These are phyloP conservation scores for Smutsia gigantea DNA, from an alignment of 2,797 vertebrate genomes.

Conservation along the genomic window DNA sequence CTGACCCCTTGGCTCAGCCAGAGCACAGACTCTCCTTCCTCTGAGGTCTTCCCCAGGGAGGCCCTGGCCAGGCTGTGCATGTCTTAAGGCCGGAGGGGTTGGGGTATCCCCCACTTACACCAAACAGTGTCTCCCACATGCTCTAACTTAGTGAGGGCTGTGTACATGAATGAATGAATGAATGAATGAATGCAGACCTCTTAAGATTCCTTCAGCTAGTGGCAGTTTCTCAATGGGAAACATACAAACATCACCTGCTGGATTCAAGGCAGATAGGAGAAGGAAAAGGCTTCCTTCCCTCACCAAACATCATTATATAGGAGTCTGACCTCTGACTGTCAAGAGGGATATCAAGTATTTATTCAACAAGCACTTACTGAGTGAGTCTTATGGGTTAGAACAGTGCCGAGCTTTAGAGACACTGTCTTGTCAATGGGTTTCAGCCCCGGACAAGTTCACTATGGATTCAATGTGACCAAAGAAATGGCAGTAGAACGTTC, in stretches of 20 bases:
- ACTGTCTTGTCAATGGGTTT: too few relatives aligned
- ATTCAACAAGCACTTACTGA: background rate
- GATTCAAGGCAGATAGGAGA: background rate
- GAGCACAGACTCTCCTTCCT: background rate
- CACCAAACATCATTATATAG: background rate
- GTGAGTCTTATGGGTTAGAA: background rate
- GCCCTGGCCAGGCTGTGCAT: background rate
- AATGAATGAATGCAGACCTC: too few relatives aligned
- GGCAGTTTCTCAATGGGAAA: background rate
- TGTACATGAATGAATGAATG: background rate
- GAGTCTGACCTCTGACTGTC: background rate
- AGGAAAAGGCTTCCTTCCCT: background rate
- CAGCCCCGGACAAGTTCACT: too few relatives aligned
- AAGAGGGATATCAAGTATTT: too few relatives aligned
- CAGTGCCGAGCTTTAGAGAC: background rate
- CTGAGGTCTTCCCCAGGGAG: background rate
- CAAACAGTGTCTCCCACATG: background rate
- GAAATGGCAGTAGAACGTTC: too few relatives aligned
- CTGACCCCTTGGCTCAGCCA: background rate
- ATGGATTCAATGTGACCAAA: too few relatives aligned
- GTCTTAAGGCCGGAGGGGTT: background rate
- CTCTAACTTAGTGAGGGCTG: background rate
- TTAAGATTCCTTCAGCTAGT: background rate
- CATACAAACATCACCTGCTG: too few relatives aligned
- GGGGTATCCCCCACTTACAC: accelerated